A percentile compares a stretch with the other conserved stretches of the same genome.
Conservation (phyloP, 2,888 invertebrate genomes). For the Tyria jacobaeae region DNA sequence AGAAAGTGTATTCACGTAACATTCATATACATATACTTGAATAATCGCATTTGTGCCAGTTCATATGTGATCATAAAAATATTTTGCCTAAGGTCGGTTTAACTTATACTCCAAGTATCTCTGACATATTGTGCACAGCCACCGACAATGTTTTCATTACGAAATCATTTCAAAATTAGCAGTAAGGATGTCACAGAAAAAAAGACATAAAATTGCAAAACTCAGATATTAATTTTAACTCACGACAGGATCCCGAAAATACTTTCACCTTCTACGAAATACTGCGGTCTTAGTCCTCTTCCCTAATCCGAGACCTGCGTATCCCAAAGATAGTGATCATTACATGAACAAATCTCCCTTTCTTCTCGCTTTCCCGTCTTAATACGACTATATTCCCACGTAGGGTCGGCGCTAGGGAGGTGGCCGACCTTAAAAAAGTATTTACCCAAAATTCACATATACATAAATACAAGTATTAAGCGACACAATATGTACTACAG, state of each 20-base stretch:
- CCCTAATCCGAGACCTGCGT: too few species aligned
- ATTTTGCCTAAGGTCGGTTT: background rate
- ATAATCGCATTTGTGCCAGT: background rate
- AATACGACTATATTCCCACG: too few species aligned
- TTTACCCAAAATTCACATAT: too few species aligned
- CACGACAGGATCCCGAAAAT: background rate
- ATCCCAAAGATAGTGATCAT: too few species aligned
- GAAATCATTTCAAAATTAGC: background rate
- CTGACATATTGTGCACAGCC: background rate
- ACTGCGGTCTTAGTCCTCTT: too few species aligned
- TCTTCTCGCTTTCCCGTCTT: too few species aligned
- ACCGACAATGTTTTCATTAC: background rate
- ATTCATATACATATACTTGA: background rate
- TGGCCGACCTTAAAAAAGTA: too few species aligned
- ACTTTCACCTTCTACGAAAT: too few species aligned
- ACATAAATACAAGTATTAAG: too few species aligned
- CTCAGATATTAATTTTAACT: background rate
- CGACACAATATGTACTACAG: too few species aligned
- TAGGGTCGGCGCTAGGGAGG: too few species aligned
- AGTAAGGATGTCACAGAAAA: background rate
- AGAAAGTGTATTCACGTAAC: background rate
- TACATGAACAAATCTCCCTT: too few species aligned
- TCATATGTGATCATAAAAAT: background rate
- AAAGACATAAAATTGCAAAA: background rate
- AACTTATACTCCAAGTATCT: background rate